phyloP scores from a whole-genome alignment of 2,797 vertebrate species.

The Tangara arthus region DNA sequence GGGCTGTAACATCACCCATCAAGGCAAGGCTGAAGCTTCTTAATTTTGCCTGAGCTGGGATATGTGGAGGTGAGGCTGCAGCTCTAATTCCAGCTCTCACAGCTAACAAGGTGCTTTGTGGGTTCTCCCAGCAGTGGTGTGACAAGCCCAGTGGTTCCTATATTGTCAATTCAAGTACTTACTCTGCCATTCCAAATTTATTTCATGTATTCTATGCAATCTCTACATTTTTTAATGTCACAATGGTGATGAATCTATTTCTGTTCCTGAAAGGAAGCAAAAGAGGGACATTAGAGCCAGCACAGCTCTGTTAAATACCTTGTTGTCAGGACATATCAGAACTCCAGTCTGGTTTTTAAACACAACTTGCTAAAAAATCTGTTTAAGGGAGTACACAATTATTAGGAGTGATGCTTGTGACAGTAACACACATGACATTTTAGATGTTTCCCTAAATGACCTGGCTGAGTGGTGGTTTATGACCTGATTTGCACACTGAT shows the following conservation, averaged over 20 bases:
- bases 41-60: not conserved
- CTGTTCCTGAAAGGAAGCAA: not conserved
- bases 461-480: not conserved
- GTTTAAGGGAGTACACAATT: not conserved
- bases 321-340: not conserved
- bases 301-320: not conserved
- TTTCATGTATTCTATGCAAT: not conserved
- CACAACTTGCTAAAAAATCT: not conserved
- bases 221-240: not conserved
- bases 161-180: not conserved
- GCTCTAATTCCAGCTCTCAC: not conserved
- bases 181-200: not conserved
- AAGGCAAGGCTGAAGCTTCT: not conserved
- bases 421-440: not conserved
- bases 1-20: not conserved
- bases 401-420: not conserved
- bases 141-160: not conserved
- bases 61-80: not conserved
- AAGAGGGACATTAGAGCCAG: not conserved
- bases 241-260: not conserved
- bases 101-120: accelerated
- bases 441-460: not conserved
- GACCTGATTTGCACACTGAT: not conserved
- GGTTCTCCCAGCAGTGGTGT: not conserved
- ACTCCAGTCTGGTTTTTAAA: not conserved